Percentiles rank a stretch among this genome's conserved stretches.
Evolutionary conservation across 2,113 vertebrate species (phyloP).

Genomic region (Lophura nycthemera): DNA sequence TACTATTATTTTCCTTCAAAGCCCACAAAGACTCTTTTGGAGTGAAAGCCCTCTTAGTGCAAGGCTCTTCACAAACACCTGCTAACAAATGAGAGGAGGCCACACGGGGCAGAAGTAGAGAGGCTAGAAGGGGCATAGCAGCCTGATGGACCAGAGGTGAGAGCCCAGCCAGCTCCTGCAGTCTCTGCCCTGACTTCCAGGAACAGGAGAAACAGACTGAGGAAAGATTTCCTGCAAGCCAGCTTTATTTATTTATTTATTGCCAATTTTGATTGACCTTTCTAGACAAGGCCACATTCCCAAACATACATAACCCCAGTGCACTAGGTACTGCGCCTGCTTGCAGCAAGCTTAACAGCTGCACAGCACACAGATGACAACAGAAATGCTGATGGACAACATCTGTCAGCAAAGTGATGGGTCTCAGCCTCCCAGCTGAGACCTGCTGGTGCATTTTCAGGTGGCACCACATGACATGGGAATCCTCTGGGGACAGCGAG

Average conservation of each 20-base stretch:
- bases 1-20: slow-evolving; percentile 1
- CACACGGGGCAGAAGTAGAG: background rate
- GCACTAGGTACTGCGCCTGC: accelerated
- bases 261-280: background rate
- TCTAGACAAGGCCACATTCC: background rate
- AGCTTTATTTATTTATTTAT: background rate
- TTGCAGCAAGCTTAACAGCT: background rate
- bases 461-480: accelerated
- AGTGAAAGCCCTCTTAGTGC: background rate
- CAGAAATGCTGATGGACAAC: accelerated
- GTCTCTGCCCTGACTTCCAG: background rate
- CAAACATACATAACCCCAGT: background rate
- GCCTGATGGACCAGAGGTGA: background rate
- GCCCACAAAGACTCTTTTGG: background rate
- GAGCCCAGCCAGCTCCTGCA: background rate
- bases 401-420: background rate
- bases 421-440: background rate
- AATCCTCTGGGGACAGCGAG: background rate
- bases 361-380: background rate
- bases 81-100: background rate
- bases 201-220: background rate
- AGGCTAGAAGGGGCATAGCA: background rate
- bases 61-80: background rate
- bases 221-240: background rate
- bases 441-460: background rate